These are phyloP conservation scores for Tetramorium simillimum DNA, from an alignment of 1,140 invertebrate genomes.

Conservation along the genomic window DNA sequence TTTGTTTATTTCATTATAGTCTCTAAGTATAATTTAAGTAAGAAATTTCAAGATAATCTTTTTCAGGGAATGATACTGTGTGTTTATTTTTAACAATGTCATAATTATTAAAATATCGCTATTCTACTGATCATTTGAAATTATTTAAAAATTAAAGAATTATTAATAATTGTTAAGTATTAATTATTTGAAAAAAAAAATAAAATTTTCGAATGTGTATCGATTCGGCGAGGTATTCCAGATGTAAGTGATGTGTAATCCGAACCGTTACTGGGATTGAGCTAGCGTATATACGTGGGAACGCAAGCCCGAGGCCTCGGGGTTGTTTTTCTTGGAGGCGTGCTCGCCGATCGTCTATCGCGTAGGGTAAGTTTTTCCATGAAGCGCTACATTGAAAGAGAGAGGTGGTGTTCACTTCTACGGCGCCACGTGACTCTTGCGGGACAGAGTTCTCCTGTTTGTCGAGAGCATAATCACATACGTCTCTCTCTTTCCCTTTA, in stretches of 20 bases:
- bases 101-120: neutral
- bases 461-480: conserved; percentile 80
- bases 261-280: conserved; percentile 64
- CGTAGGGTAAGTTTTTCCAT: conserved; percentile 67
- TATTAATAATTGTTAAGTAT: neutral
- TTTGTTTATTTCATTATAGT: neutral
- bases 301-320: conserved; percentile 71
- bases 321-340: conserved; percentile 78
- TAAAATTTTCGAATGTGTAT: neutral
- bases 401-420: conserved; percentile 78
- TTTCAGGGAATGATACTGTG: neutral
- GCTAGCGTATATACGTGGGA: conserved; percentile 79
- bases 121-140: neutral
- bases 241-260: conserved; percentile 61
- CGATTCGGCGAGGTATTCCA: neutral
- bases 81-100: neutral
- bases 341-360: conserved; percentile 65
- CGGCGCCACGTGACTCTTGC: conserved; percentile 79
- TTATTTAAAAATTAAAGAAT: neutral
- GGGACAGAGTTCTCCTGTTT: conserved; percentile 72
- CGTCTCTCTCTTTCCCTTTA: conserved; percentile 44
- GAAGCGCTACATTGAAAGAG: conserved; percentile 11
- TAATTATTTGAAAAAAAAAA: neutral
- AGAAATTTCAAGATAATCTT: neutral
- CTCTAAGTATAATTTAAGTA: neutral